Evolutionary conservation across 64 coral and sea anemone species (phyloP), one percentile per base, ranked within the genome.

Genomic region (Acropora tenuis): DNA sequence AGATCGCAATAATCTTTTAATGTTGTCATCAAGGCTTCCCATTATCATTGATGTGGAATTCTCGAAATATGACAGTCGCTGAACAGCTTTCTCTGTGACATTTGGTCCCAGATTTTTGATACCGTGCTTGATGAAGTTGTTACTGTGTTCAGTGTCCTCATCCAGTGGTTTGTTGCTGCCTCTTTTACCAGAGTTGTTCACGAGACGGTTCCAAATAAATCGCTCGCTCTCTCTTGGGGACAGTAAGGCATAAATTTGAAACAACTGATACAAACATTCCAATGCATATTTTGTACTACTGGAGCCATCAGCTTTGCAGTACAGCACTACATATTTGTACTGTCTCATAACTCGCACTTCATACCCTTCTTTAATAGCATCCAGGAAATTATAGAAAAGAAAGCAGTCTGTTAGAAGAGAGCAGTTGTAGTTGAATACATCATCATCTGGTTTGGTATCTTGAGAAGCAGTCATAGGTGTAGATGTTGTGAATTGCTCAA

Each of bases 281-380:
- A 73, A 30, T 20, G 69, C 3, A 53, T 52, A 79, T 18, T 94
- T 93, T 13, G 86, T 74, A 61, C 92, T 93, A 41, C 75, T 65
- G 20, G 47, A 30, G 6, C 45, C 92, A 89, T 94, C 92, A 49
- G 92, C 87, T 74, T 84, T 94, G 55, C 87, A 94, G 79, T 94
- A 94, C n/a, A 94, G 63, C 92, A 94, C 89, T 40, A 89, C 67
- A 11, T 85, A 73, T 41, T 94, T 94, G 57, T 94, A 94, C 48
- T 94, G 92, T 48, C 87, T 77, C 53, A 94, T 78, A 5, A 94
- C 43, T 17, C 92, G 2, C 0, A 19, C 6, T 5, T 86, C 92
- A 89, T 89, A 86, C 8, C 87, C 92, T 94, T 94, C 92, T 82
- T 93, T 93, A 73, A 73, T 73, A 7, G 69, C 69, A 73, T 73